These are phyloP conservation scores for Xenopus tropicalis DNA, from an alignment of 2,113 vertebrate genomes.

Conservation along the genomic window DNA sequence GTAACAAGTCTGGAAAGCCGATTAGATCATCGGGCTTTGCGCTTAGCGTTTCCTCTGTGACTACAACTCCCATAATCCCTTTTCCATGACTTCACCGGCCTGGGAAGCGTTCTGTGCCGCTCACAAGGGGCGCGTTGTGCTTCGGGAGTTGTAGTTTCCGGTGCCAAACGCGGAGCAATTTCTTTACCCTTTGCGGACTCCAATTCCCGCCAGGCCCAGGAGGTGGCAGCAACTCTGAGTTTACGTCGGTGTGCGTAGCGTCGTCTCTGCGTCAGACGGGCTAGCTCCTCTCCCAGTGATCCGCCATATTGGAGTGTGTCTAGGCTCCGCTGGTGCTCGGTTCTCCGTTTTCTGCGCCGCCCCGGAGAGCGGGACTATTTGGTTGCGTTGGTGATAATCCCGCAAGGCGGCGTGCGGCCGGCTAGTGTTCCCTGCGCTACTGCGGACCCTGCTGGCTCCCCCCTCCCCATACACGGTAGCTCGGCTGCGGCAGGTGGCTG, in stretches of 20 bases:
- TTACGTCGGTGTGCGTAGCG: conserved; percentile 55
- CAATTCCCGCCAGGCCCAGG: conserved; percentile 42
- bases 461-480: not conserved
- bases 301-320: conserved; percentile 76
- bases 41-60: conserved; percentile 1
- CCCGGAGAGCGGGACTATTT: conserved; percentile 20
- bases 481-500: conserved; percentile 46
- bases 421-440: not conserved
- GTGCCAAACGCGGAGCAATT: fast-evolving
- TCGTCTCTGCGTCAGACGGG: conserved; percentile 67
- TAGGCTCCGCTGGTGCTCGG: conserved; percentile 58
- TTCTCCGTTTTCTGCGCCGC: conserved; percentile 45
- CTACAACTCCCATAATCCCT: conserved; percentile 52
- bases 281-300: conserved; percentile 72
- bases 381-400: not conserved
- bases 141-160: conserved; percentile 43
- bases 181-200: not conserved
- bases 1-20: no score
- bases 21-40: no score
- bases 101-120: not conserved
- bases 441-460: not conserved
- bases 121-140: not conserved
- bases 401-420: not conserved
- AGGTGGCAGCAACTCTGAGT: conserved; percentile 5
- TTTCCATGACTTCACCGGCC: not conserved